These are phyloP conservation scores for Lordiphosa andalusiaca DNA, from an alignment of 2,888 invertebrate species.

Conservation along the genomic window DNA sequence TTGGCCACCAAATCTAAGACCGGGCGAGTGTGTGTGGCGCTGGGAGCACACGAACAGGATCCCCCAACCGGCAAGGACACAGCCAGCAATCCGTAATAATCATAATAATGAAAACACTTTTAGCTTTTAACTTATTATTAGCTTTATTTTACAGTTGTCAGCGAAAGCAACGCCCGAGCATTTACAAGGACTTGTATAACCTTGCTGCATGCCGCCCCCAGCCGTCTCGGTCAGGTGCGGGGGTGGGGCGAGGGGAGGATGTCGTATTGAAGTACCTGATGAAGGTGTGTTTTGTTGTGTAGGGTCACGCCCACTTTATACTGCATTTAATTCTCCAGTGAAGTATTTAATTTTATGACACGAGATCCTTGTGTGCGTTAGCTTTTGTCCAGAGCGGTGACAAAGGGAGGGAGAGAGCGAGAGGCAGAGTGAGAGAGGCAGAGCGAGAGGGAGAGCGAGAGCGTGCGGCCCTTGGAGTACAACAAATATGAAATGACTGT, in stretches of 20 bases:
- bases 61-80: conserved; percentile 26
- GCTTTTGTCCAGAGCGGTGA: conserved; percentile 28
- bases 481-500: conserved; percentile 72
- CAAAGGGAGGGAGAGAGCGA: conserved; percentile 4
- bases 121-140: conserved; percentile 75
- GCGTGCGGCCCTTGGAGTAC: conserved; percentile 57
- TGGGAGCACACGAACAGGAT: not conserved
- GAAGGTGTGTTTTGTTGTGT: conserved; percentile 44
- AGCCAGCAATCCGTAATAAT: conserved; percentile 56
- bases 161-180: conserved; percentile 49
- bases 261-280: conserved; percentile 30
- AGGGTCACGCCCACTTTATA: conserved; percentile 64
- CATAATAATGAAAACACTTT: conserved; percentile 71
- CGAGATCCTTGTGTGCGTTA: conserved; percentile 58
- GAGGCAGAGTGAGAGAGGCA: not conserved
- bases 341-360: conserved; percentile 78
- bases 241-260: not conserved
- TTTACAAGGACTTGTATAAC: conserved; percentile 28
- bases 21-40: not conserved
- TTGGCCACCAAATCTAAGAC: conserved; percentile 33
- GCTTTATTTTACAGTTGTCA: conserved; percentile 52
- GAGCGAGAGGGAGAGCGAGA: conserved; percentile 7
- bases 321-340: conserved; percentile 76
- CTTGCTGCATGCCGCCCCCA: conserved; percentile 1
- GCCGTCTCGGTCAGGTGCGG: not conserved